Base-by-base conservation (phyloP, 2,797 vertebrate species). In the Acropternis orthonyx region DNA sequence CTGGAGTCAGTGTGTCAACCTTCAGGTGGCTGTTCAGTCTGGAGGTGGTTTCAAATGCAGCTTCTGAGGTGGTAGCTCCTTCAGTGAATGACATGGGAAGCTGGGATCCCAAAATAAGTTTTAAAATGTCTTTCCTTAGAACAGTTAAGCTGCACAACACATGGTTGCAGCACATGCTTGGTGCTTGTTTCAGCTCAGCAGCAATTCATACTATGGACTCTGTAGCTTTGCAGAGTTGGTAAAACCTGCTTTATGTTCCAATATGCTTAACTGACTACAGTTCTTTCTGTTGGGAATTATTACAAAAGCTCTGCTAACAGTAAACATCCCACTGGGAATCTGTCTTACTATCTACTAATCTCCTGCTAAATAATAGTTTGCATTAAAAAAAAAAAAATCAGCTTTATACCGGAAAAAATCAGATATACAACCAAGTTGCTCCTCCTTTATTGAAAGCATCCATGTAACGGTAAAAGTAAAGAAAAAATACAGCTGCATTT, bases 321-420 rank as follows among this genome's bases (percentile, higher is more conserved):
- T 34, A 68, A 81, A 67, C n/a, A 72, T 66, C 30, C 27, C 52
- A 58, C 27, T 85, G 55, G 58, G 62, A 73, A 74, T 80, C 72
- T 69, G 69, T n/a, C 61, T 61, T 63, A 43, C 39, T 58, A 34
- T 75, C 44, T 85, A 81, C 52, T 72, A 61, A 88, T 48, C 18
- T 82, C 17, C 34, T 92, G 44, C 49, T 88, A 96, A 91, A 66
- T 63, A 95, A 71, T 39, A 59, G 8, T 44, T 72, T 95, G 32
- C 51, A 54, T 71, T 62, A 4, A 23, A 63, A 52, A 14, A 26
- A n/a, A 7, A 32, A 49, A 73, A 32, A 37, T 61, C 44, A 32
- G 4, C 30, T 95, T 85, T 91, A 56, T 71, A 71, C 32, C 2
- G 4, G 23, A 88, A 95, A 43, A 66, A 80, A 75, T 34, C 41